Percentiles rank a stretch among this genome's conserved stretches.
Conservation (phyloP, 2,113 vertebrate genomes). For the Hypomesus transpacificus region DNA sequence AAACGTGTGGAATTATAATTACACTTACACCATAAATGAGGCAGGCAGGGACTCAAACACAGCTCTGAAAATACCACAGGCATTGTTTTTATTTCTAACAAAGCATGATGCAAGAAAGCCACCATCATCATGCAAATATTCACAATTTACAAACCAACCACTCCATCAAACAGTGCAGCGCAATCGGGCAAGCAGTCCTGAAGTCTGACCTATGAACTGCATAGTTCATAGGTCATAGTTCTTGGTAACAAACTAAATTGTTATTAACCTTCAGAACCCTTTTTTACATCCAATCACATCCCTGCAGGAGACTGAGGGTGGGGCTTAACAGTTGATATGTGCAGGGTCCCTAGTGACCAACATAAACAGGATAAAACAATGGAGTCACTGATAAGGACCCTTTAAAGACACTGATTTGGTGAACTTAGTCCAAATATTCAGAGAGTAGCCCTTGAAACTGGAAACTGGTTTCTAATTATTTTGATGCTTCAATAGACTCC, state of each 20-base stretch:
- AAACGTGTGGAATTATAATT: background rate
- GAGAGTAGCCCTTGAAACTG: conserved; percentile 54
- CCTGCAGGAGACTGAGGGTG: conserved; percentile 6
- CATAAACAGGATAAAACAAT: no score
- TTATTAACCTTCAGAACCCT: conserved; percentile 38
- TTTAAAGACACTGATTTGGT: conserved; percentile 24
- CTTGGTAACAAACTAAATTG: background rate
- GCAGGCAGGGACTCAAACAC: background rate
- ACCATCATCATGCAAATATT: conserved; percentile 60
- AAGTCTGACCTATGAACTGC: conserved; percentile 25
- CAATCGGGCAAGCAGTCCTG: conserved; percentile 2
- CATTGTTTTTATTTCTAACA: conserved; percentile 53
- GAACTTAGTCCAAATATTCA: conserved; percentile 23
- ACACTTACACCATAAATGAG: no score
- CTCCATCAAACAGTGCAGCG: conserved; percentile 11
- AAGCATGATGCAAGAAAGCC: conserved; percentile 49
- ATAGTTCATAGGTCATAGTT: no score
- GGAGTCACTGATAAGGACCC: conserved; percentile 21
- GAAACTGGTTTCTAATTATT: conserved; percentile 41
- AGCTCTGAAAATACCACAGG: conserved; percentile 25
- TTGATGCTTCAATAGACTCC: conserved; percentile 54
- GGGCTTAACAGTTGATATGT: no score
- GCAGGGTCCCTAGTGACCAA: no score
- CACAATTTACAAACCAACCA: conserved; percentile 20
- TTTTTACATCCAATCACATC: conserved; percentile 1